phyloP scores from a whole-genome alignment of 2,888 invertebrate species.

The Meta bourneti region DNA sequence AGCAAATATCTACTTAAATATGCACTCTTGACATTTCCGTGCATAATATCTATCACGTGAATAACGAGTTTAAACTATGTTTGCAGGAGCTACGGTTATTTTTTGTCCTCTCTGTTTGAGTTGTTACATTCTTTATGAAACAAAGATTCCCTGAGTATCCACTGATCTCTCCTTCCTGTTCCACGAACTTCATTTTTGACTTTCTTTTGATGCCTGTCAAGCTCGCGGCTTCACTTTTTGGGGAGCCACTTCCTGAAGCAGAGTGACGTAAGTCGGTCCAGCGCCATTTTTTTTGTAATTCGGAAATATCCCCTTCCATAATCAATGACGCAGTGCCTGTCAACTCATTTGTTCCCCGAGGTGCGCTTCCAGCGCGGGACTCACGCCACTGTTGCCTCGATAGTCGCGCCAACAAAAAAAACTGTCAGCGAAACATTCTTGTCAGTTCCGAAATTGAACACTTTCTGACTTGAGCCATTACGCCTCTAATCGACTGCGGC shows the following conservation, averaged over 20 bases:
- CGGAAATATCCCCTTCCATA: too few relatives aligned
- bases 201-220: not conserved
- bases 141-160: not conserved
- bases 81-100: not conserved
- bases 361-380: too few relatives aligned
- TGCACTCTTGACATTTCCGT: slow-evolving; percentile 10
- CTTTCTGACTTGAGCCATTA: not conserved
- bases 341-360: too few relatives aligned
- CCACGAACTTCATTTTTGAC: not conserved
- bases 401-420: not conserved
- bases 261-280: not conserved
- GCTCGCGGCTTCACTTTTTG: not conserved
- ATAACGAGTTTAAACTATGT: not conserved
- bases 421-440: not conserved
- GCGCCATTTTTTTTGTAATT: too few relatives aligned
- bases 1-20: slow-evolving; percentile 13
- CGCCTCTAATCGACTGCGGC: not conserved
- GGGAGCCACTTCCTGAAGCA: not conserved
- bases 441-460: not conserved
- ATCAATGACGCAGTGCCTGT: too few relatives aligned
- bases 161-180: not conserved
- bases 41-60: slow-evolving; percentile 5
- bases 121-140: not conserved
- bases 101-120: not conserved
- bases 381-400: too few relatives aligned